Evolutionary conservation across 2,113 vertebrate species (phyloP), one percentile per base, ranked within the genome.

Genomic region (Piprites chloris): DNA sequence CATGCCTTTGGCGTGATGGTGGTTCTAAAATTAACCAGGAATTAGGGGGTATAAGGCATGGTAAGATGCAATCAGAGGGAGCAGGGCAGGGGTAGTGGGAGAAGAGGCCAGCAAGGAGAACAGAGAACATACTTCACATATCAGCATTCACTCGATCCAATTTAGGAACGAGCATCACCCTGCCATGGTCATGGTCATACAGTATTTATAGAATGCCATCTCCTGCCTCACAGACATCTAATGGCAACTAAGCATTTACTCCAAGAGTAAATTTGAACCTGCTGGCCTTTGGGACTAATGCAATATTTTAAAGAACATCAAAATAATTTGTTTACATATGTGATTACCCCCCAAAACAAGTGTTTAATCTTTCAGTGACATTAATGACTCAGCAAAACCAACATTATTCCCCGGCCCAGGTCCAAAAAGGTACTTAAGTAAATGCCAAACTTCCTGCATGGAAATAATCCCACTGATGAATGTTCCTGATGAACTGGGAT

Each of bases 161-260:
- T 97, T 97, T 95, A 90, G 96, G 88, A 96, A 89, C 0, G 11
- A 93, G 80, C 88, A 95, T 95, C 94, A 95, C 73, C 69, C 90
- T 2, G 8, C 77, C 4, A 14, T 92, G 88, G 88, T 67, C 92
- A 61, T 78, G 86, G 88, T 90, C 94, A 94, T 82, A 62, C 53
- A 56, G 49, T 97, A 97, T 97, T 97, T 97, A 96, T 96, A 96
- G 96, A 92, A 92, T 65, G 52, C 69, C 86, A 89, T 32, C 85
- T 92, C 79, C 90, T 62, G 73, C 56, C 86, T 96, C 82, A 77
- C 79, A 90, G 86, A 87, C 79, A 46, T 86, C 66, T 87, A 75
- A 84, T 82, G 83, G 86, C 92, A 92, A 71, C 6, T 42, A 92
- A 93, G 49, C 53, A 58, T 92, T 85, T 89, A 59, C n/a, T 90